A percentile compares a stretch with the other conserved stretches of the same genome.
Conservation (phyloP, 2,888 invertebrate genomes). For the Rhopalosiphum nymphaeae region DNA sequence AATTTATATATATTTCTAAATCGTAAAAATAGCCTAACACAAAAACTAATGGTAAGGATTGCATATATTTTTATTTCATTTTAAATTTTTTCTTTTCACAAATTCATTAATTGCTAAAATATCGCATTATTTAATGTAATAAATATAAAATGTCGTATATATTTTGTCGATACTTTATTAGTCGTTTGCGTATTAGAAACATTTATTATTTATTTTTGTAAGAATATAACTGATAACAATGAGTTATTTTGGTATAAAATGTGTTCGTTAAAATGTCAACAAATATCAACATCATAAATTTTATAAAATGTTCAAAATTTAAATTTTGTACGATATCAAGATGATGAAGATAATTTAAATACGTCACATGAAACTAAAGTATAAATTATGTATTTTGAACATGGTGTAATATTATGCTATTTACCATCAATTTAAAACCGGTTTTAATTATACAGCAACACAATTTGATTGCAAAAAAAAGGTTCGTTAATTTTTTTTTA, state of each 20-base stretch:
- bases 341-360: constrained; percentile 12
- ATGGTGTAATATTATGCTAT: constrained; percentile 28
- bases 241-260: background rate
- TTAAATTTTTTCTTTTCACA: background rate
- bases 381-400: constrained; percentile 2
- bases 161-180: background rate
- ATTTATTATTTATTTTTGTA: background rate
- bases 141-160: background rate
- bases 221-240: background rate
- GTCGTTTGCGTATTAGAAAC: background rate
- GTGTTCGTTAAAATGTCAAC: background rate
- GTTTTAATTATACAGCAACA: constrained; percentile 31
- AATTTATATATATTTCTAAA: background rate
- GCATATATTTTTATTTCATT: background rate
- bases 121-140: background rate
- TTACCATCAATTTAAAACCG: constrained; percentile 33
- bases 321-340: background rate
- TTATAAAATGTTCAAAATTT: background rate
- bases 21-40: background rate
- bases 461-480: constrained; percentile 13
- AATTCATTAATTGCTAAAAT: background rate
- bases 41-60: background rate
- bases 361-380: background rate
- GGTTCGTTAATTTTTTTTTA: background rate
- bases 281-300: background rate